Evolutionary conservation across 2,113 vertebrate species (phyloP), one percentile per base, ranked within the genome.

Genomic region (Muntiacus muntjak): DNA sequence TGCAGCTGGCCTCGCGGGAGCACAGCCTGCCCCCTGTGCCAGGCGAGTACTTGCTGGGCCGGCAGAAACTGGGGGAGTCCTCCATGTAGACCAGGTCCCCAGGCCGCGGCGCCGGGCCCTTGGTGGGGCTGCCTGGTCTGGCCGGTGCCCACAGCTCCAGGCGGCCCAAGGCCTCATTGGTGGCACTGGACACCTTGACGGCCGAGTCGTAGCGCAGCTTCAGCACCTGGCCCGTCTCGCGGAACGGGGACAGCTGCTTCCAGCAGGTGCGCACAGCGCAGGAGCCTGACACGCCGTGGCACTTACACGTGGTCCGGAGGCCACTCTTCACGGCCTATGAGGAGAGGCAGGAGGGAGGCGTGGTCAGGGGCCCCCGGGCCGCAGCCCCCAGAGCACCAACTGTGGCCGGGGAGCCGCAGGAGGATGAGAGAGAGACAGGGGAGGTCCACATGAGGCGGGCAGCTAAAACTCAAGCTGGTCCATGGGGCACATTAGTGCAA

Each of bases 251-350:
- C 94, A 99, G 99, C 99, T 99, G 99, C 98, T 99, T 99, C 99
- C 99, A 99, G 98, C 99, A 99, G 3, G 99, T 99, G 36, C 99
- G 99, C 28, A 99, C 99, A 0, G 99, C 99, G 1, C 99, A 99
- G 0, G 99, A 99, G 89, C 99, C 99, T 0, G 99, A 99, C 93
- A 99, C 99, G 0, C 99, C 99, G 0, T 99, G 99, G 98, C 99
- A 99, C 98, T 99, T 99, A 97, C 99, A 99, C 1, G 99, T 99
- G 26, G 99, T 99, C 98, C 99, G 99, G 97, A 99, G 99, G 60
- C 99, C 99, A 0, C 99, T 99, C 98, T 99, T 99, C 98, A 99
- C 99, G 0, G 99, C 99, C 99, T 99, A 98, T 0, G 5, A 40
- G 93, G 97, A 87, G 78, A 95, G 67, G 26, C 52, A 54, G 87